phyloP scores from a whole-genome alignment of 2,113 vertebrate genomes.

The Syngnathus scovelli region DNA sequence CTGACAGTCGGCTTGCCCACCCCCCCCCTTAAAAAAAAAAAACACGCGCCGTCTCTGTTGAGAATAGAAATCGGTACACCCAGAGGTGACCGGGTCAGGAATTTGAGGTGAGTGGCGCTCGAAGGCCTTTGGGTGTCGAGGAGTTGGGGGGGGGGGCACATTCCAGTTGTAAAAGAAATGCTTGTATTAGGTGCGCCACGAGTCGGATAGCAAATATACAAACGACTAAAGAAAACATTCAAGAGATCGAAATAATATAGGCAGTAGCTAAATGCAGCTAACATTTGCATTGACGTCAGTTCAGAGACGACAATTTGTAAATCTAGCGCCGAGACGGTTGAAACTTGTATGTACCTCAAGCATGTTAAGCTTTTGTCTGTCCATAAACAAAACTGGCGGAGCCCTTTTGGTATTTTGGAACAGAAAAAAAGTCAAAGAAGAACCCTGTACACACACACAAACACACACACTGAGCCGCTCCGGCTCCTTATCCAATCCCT shows the following conservation, averaged over 20 bases:
- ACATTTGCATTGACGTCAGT: background rate
- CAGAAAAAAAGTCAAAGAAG: slow-evolving; percentile 42
- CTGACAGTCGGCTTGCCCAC: slow-evolving; percentile 64
- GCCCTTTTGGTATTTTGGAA: slow-evolving; percentile 42
- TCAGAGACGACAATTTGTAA: background rate
- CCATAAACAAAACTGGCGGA: slow-evolving; percentile 31
- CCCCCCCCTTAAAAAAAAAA: background rate
- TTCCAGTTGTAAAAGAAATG: background rate
- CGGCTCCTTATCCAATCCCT: slow-evolving; percentile 67
- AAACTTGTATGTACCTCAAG: background rate
- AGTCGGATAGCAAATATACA: background rate
- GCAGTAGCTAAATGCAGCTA: background rate
- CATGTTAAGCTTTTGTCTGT: slow-evolving; percentile 26
- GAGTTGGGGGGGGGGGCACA: slow-evolving; percentile 10
- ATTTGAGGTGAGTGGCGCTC: slow-evolving; percentile 18
- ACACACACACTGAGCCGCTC: slow-evolving; percentile 30
- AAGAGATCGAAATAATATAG: no score
- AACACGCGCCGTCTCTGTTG: slow-evolving; percentile 47
- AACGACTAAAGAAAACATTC: background rate
- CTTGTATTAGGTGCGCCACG: background rate
- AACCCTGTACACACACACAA: slow-evolving; percentile 20
- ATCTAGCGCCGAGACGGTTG: background rate
- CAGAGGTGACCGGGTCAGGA: slow-evolving; percentile 32
- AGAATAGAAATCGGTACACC: slow-evolving; percentile 57
- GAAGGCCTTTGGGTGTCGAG: slow-evolving; percentile 15